These are phyloP conservation scores for Dolichotis patagonum DNA, from an alignment of 2,113 vertebrate species.

Conservation along the genomic window DNA sequence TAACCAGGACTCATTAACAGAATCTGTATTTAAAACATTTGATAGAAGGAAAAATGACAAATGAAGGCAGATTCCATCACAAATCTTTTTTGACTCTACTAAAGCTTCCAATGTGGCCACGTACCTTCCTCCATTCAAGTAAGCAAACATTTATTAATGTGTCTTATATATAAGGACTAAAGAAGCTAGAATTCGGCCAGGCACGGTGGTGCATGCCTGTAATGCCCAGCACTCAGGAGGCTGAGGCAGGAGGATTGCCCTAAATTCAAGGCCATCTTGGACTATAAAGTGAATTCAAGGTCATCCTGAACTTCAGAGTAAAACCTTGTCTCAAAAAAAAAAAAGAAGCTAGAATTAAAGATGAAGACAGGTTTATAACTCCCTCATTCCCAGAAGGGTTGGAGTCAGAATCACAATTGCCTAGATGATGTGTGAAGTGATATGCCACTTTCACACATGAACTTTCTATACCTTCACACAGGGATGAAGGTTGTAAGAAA, in stretches of 20 bases:
- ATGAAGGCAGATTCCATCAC: not conserved
- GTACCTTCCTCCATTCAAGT: not conserved
- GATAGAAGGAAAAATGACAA: not conserved
- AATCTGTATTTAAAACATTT: not conserved
- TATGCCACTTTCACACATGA: constrained; percentile 26
- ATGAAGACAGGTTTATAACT: not conserved
- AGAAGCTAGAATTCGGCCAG: not conserved
- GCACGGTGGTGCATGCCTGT: too few relatives aligned
- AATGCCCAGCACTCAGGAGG: too few relatives aligned
- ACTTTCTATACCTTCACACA: not conserved
- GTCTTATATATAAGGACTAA: not conserved
- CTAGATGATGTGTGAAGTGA: not conserved
- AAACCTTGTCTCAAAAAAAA: too few relatives aligned
- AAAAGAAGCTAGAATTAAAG: not conserved
- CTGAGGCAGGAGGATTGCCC: too few relatives aligned
- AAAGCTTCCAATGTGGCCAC: not conserved
- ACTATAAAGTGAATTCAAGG: too few relatives aligned
- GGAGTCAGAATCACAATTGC: not conserved
- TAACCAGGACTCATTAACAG: not conserved
- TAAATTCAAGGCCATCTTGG: too few relatives aligned
- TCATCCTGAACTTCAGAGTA: too few relatives aligned
- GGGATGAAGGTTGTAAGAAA: not conserved
- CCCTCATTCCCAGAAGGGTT: not conserved
- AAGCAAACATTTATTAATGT: not conserved
- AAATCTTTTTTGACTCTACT: not conserved